Conservation (phyloP, 2,888 invertebrate genomes). For the Tiphia femorata region DNA sequence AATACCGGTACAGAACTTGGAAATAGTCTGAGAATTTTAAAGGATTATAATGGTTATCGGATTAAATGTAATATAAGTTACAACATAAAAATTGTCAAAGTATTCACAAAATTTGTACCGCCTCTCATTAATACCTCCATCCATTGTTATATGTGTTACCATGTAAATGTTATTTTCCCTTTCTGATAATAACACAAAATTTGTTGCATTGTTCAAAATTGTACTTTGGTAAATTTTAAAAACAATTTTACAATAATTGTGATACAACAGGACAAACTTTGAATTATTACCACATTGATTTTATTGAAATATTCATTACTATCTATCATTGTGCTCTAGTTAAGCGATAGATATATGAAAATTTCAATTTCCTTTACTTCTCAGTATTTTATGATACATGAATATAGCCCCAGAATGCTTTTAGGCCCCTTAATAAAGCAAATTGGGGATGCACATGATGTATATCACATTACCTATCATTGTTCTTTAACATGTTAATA, state of each 20-base stretch:
- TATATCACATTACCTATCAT: conserved; percentile 62
- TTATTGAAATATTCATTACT: conserved; percentile 48
- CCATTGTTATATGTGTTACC: conserved; percentile 49
- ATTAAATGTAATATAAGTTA: conserved; percentile 13
- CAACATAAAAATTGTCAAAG: conserved; percentile 18
- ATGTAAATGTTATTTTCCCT: conserved; percentile 27
- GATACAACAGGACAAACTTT: conserved; percentile 53
- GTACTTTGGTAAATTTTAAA: conserved; percentile 30
- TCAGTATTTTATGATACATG: conserved; percentile 49
- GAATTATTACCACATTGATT: conserved; percentile 48
- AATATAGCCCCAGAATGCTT: conserved; percentile 63
- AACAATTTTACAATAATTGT: conserved; percentile 36
- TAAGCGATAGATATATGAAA: conserved; percentile 35
- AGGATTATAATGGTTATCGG: conserved; percentile 8
- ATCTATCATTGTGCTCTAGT: conserved; percentile 17
- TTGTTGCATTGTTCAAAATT: conserved; percentile 45
- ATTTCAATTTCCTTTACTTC: conserved; percentile 39
- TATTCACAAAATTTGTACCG: conserved; percentile 45
- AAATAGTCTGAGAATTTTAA: conserved; percentile 16
- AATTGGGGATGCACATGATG: conserved; percentile 53
- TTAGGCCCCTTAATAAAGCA: conserved; percentile 61
- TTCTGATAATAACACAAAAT: conserved; percentile 56
- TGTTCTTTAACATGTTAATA: conserved; percentile 28
- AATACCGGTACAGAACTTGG: conserved; percentile 48
- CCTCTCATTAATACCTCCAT: conserved; percentile 49